These are phyloP conservation scores for Thysanoteuthis rhombus DNA, from an alignment of 2,888 invertebrate genomes.

Conservation along the genomic window DNA sequence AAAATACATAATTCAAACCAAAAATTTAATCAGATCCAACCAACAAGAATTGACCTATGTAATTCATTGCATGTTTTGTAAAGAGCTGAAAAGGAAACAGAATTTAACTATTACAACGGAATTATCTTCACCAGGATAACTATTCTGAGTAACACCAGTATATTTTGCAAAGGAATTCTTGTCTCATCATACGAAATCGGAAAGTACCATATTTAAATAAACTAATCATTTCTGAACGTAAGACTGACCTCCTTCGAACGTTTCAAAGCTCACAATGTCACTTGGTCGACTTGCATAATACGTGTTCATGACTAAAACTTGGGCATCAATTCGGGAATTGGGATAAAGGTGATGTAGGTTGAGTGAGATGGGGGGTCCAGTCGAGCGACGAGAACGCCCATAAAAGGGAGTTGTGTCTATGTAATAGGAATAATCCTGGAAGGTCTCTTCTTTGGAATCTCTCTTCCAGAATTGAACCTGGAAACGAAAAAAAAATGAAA, in stretches of 20 bases:
- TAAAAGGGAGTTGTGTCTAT: conserved; percentile 29
- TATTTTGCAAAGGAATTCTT: too few species aligned
- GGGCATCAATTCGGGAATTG: conserved; percentile 79
- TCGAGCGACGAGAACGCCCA: background rate
- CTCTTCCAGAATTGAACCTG: conserved; percentile 93
- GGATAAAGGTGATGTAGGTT: conserved; percentile 54
- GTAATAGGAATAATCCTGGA: conserved; percentile 43
- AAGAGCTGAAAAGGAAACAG: too few species aligned
- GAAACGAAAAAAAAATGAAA: background rate
- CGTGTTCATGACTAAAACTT: conserved; percentile 90
- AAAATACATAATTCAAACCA: too few species aligned
- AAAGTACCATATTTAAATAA: too few species aligned
- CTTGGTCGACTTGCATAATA: conserved; percentile 90
- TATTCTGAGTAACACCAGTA: too few species aligned
- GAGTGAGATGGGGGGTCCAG: background rate
- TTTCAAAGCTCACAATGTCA: conserved; percentile 74
- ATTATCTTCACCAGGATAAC: too few species aligned
- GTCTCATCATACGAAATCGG: too few species aligned
- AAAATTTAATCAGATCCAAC: too few species aligned
- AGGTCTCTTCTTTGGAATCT: conserved; percentile 69
- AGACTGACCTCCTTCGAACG: conserved; percentile 59
- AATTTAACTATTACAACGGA: too few species aligned
- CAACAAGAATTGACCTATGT: too few species aligned
- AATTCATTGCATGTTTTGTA: too few species aligned
- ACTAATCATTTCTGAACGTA: background rate